Conservation (phyloP, 2,797 vertebrate genomes). For the Lepilemur ruficaudatus region DNA sequence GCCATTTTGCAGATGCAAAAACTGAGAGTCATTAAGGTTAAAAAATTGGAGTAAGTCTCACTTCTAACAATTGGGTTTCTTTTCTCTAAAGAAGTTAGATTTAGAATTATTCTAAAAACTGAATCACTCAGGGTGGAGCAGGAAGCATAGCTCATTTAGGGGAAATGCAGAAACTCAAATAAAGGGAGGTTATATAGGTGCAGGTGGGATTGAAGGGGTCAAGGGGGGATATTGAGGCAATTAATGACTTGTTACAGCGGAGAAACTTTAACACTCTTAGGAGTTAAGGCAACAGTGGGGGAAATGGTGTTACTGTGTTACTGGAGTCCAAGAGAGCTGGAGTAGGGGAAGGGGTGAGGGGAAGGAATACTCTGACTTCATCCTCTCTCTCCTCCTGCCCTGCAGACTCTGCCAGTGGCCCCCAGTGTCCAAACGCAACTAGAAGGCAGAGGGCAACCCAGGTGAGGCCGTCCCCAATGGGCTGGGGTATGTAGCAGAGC, state of each 20-base stretch:
- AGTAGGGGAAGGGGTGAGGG: background rate
- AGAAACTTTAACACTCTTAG: background rate
- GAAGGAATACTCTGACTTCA: background rate
- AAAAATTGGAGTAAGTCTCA: background rate
- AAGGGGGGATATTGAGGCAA: background rate
- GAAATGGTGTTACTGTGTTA: accelerated
- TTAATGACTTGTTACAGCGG: background rate
- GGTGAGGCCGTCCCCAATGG: background rate
- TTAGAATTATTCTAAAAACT: background rate
- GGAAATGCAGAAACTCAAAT: background rate
- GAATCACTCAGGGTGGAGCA: background rate
- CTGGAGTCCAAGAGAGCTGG: background rate
- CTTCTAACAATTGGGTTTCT: background rate
- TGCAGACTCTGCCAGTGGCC: background rate
- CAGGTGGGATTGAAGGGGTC: accelerated
- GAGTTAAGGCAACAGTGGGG: background rate
- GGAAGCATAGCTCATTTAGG: background rate
- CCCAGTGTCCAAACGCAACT: background rate
- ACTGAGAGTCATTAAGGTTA: background rate
- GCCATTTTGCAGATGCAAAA: constrained; percentile 34
- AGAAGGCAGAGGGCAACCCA: background rate
- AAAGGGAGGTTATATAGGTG: background rate
- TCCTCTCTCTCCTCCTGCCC: background rate
- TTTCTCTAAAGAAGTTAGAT: background rate
- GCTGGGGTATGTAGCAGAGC: background rate